These are phyloP conservation scores for Ophion ellenae DNA, from an alignment of 2,888 invertebrate genomes.

Conservation along the genomic window DNA sequence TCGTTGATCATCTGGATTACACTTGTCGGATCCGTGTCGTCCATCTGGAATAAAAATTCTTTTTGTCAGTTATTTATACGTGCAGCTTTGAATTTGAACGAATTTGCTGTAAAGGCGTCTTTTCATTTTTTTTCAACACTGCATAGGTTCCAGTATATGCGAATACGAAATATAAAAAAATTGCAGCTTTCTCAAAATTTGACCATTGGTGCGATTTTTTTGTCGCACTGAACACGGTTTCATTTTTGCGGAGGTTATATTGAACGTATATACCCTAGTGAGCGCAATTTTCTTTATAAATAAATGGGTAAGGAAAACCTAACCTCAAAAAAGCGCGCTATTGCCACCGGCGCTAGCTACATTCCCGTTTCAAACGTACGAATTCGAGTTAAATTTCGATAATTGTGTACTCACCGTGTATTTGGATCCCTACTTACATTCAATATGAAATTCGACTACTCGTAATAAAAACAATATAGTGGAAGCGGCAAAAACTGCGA, in stretches of 20 bases:
- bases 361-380: neutral
- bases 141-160: too few species aligned
- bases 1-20: slow-evolving; percentile 81
- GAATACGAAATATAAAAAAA: too few species aligned
- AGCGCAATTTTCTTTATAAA: too few species aligned
- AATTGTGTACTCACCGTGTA: neutral
- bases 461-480: neutral
- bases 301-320: neutral
- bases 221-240: too few species aligned
- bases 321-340: neutral
- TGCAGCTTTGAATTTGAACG: neutral
- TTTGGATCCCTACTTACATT: neutral
- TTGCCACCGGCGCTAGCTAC: too few species aligned
- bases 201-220: too few species aligned
- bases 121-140: neutral
- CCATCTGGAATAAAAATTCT: slow-evolving; percentile 73
- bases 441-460: neutral
- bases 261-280: too few species aligned
- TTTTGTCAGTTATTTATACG: neutral
- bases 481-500: neutral
- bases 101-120: neutral
- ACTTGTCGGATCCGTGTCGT: slow-evolving; percentile 79
- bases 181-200: too few species aligned
- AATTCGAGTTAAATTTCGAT: neutral
- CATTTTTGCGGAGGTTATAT: too few species aligned